Evolutionary conservation across 2,888 invertebrate genomes (phyloP), one percentile per base, ranked within the genome.

Genomic region (Clitarchus hookeri): DNA sequence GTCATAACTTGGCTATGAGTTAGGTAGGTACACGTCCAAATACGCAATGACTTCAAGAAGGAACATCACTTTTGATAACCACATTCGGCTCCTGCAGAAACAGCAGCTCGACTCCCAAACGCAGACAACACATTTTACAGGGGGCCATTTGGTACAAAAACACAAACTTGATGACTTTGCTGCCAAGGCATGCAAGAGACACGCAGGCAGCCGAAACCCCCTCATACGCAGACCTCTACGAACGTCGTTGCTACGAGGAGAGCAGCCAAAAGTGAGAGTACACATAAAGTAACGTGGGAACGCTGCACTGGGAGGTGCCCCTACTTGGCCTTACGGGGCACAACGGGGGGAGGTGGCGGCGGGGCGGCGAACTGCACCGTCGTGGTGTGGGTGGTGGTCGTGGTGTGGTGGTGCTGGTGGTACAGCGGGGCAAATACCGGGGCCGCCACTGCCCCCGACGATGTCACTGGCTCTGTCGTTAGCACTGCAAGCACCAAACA

Each of bases 361-460:
- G 88, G 88, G 25, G 88, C 88, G n/a, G 87, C 87, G 27, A 84
- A 87, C 88, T 91, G 91, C 87, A 91, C 91, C 6, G 91, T 91
- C 84, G 91, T 91, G 85, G 90, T 90, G n/a, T 90, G 86, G 88
- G 89, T 84, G 91, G 91, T 26, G 91, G 91, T 44, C 91, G 92
- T 83, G 91, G 91, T 84, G 79, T 86, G 86, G 65, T 86, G 86
- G 26, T 86, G 86, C 53, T 86, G 86, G 44, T 86, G 86, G n/a
- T 86, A 86, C 8, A 88, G 85, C 13, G 89, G 84, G 11, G 89
- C 53, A 48, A 86, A 87, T 11, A 87, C 84, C 9, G 86, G 88
- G 3, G 87, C 23, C 85, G 53, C 86, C 54, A 84, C 87, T 88
- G 85, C 87, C 23, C 87, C 84, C 85, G 87, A 13, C 82, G 86